These are phyloP conservation scores for Rhagoletis pomonella DNA, from an alignment of 1,140 invertebrate species.

Conservation along the genomic window DNA sequence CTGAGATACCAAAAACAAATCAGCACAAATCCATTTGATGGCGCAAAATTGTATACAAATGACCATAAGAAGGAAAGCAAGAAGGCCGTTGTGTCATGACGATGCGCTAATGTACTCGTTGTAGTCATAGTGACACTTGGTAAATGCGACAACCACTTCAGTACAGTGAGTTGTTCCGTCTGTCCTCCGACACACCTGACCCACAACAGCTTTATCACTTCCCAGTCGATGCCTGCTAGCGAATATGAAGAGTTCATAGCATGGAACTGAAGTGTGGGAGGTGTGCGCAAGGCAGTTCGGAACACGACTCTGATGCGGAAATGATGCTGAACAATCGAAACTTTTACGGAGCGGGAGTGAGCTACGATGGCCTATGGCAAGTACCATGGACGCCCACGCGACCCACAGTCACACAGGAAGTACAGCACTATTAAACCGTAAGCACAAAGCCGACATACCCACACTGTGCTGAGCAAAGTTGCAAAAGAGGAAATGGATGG, in stretches of 20 bases:
- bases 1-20: background rate
- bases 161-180: background rate
- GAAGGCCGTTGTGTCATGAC: background rate
- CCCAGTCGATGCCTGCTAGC: background rate
- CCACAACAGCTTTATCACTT: background rate
- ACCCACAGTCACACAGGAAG: conserved; percentile 45
- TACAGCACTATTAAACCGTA: conserved; percentile 41
- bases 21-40: background rate
- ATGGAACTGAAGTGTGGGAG: background rate
- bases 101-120: background rate
- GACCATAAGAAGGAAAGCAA: background rate
- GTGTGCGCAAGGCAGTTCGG: conserved; percentile 9
- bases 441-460: conserved; percentile 4
- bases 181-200: conserved; percentile 5
- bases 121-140: background rate
- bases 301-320: conserved; percentile 50
- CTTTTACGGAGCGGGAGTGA: background rate
- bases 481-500: conserved; percentile 44
- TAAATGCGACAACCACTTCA: background rate
- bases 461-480: conserved; percentile 5
- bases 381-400: conserved; percentile 11
- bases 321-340: conserved; percentile 45
- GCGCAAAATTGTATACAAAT: background rate
- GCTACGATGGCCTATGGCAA: background rate
- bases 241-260: background rate